Base-by-base conservation (phyloP, 2,888 invertebrate species). In the Leucoptera coffeella region DNA sequence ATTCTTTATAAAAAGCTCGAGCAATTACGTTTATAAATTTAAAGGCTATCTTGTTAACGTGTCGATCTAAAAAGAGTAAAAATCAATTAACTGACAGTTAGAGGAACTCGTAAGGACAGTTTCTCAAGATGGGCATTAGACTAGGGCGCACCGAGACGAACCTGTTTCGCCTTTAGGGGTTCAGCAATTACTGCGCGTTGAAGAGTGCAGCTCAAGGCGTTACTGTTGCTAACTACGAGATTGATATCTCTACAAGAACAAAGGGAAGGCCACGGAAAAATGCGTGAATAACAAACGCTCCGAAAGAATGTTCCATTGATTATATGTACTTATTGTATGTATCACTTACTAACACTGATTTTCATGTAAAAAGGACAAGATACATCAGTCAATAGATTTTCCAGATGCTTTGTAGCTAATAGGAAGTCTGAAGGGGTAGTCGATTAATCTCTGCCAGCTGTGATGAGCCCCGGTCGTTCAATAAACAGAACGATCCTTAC, bases 311-410 rank as follows among this genome's bases (percentile, higher is more conserved):
- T n/a, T n/a, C n/a, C n/a, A n/a, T n/a, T n/a, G n/a, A n/a, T n/a
- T n/a, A n/a, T n/a, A n/a, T n/a, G n/a, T n/a, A n/a, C n/a, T n/a
- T n/a, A n/a, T n/a, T n/a, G n/a, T n/a, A n/a, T n/a, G n/a, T n/a
- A n/a, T n/a, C n/a, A n/a, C n/a, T n/a, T n/a, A n/a, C n/a, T n/a
- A n/a, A n/a, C n/a, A n/a, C n/a, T n/a, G n/a, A n/a, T n/a, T n/a
- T n/a, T n/a, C n/a, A n/a, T n/a, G n/a, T n/a, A n/a, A n/a, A n/a
- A n/a, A n/a, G n/a, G n/a, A n/a, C n/a, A 47, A 50, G 56, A 59
- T 62, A 65, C 64, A 57, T 60, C 53, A 50, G 43, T 52, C 56
- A 56, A 59, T n/a, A n/a, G n/a, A n/a, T 62, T 61, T 65, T 62
- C 58, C 56, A 55, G 58, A 62, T 59, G 50, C 60, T 58, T 55